These are phyloP conservation scores for Apostichopus californicus DNA, from an alignment of 35 echinoderm and acorn worm species.

Conservation along the genomic window DNA sequence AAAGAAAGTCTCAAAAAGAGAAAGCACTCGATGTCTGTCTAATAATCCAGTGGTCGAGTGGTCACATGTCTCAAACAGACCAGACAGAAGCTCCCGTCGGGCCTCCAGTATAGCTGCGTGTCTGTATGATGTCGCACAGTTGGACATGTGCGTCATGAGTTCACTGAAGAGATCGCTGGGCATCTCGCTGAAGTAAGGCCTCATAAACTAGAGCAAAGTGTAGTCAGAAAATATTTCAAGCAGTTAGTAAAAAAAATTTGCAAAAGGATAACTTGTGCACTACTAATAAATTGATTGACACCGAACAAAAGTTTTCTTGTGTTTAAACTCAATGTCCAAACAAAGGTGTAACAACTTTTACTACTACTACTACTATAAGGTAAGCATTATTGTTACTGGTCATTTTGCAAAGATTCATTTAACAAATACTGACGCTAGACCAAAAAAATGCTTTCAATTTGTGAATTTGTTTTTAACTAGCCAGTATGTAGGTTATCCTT, in stretches of 20 bases:
- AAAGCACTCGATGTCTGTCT: slow-evolving; percentile 89
- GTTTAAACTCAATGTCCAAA: background rate
- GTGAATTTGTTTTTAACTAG: no score
- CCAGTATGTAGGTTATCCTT: no score
- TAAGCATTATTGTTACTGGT: no score
- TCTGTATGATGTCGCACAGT: slow-evolving; percentile 79
- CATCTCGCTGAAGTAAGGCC: slow-evolving; percentile 64
- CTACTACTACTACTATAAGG: background rate
- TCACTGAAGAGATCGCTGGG: slow-evolving; percentile 69
- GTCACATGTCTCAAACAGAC: slow-evolving; percentile 81
- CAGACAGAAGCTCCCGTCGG: slow-evolving; percentile 60
- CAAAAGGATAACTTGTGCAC: no score
- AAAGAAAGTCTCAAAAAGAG: slow-evolving; percentile 87
- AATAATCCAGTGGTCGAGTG: slow-evolving; percentile 77
- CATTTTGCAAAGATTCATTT: no score
- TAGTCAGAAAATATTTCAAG: background rate
- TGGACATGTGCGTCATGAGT: slow-evolving; percentile 76
- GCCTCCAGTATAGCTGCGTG: slow-evolving; percentile 75
- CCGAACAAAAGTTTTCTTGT: no score
- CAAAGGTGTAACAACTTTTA: background rate
- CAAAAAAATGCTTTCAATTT: no score
- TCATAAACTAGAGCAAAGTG: slow-evolving; percentile 68
- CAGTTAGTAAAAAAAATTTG: no score
- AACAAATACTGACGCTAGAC: no score
- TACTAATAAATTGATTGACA: no score